Percentiles rank a stretch among this genome's conserved stretches.
Evolutionary conservation across 2,797 vertebrate species (phyloP).

Genomic region (Cossypha dichroa): DNA sequence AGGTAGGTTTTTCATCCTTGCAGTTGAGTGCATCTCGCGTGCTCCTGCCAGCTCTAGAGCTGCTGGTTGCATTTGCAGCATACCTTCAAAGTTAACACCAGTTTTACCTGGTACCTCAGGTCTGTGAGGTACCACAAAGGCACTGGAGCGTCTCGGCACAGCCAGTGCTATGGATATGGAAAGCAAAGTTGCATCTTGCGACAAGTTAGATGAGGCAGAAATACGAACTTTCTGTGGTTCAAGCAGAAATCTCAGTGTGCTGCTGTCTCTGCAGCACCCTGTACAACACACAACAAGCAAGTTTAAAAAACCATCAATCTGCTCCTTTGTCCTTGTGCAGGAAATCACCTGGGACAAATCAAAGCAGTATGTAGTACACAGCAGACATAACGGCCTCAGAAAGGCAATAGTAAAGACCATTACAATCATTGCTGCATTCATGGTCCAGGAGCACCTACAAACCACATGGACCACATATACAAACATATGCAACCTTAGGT

Average conservation of each 20-base stretch:
- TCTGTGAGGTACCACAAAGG: not conserved
- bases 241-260: not conserved
- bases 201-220: not conserved
- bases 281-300: not conserved
- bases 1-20: not conserved
- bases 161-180: not conserved
- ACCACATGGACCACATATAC: not conserved
- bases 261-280: not conserved
- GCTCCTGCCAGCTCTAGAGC: not conserved
- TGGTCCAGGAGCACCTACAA: not conserved
- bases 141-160: rapidly evolving
- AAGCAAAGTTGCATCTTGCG: not conserved
- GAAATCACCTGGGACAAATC: not conserved
- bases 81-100: not conserved
- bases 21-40: not conserved
- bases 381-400: not conserved
- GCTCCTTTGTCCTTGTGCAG: not conserved
- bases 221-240: not conserved
- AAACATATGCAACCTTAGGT: not conserved
- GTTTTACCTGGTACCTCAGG: not conserved
- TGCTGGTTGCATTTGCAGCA: not conserved
- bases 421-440: not conserved
- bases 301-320: not conserved
- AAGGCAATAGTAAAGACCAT: not conserved
- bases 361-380: not conserved